Evolutionary conservation across 2,113 vertebrate genomes (phyloP), one percentile per base, ranked within the genome.

Genomic region (Cheilinus undulatus): DNA sequence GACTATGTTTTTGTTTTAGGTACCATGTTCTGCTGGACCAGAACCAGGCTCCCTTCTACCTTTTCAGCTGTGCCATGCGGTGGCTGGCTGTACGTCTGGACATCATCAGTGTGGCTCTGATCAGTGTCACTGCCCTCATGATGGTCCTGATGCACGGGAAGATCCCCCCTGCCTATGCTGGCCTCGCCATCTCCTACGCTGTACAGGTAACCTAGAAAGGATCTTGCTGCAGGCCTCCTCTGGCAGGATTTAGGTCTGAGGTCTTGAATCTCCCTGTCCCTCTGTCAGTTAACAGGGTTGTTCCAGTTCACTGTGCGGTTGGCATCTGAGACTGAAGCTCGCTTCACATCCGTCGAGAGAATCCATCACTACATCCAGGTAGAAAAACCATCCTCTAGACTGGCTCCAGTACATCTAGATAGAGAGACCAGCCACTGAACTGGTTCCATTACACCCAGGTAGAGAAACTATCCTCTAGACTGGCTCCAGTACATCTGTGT

Each of bases 221-320:
- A 4, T 27, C 42, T 22, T 24, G 22, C 6, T 19, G 27, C 0
- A 43, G 17, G 40, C n/a, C 11, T 17, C 6, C 7, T 23, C 7
- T 8, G 14, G n/a, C 4, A 4, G 19, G 2, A 4, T 34, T 22
- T 20, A 1, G 5, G 17, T 2, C 40, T 19, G 17, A 7, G 4
- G 40, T n/a, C 40, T 17, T 43, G 6, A 34, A 1, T 17, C 3
- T 28, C 19, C 17, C 42, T 13, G 32, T 42, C 20, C 42, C 1
- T 49, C 17, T 20, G n/a, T 20, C 88, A 97, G 97, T 88, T 98
- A 66, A 98, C 96, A 11, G 97, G 97, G 0, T 88, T 97, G 53
- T 98, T 97, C 94, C 97, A 98, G 95, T 98, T 98, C 86, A 97
- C 96, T 0, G 96, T 98, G 45, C 94, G 96, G 49, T 86, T 98